Base-by-base conservation (phyloP, 2,113 vertebrate genomes). In the Dicerorhinus sumatrensis region DNA sequence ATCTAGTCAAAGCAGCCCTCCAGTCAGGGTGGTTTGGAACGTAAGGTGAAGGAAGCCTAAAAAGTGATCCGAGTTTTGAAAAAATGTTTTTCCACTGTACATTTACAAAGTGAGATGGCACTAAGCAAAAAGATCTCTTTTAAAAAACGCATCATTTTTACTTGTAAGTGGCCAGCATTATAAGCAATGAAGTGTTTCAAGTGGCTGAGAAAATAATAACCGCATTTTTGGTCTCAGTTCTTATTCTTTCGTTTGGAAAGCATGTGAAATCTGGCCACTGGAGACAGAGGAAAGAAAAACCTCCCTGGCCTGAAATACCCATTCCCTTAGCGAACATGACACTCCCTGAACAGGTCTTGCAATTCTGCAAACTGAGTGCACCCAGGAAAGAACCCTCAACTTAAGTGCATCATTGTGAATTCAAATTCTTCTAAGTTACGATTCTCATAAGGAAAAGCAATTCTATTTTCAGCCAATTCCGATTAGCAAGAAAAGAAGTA, bases 361-460 rank as follows among this genome's bases (percentile, higher is more conserved):
- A 18, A 33, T 27, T 58, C 89, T 33, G 89, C 63, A 97, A 97
- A 91, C 1, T 54, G 33, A 83, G 33, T 89, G 54, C 79, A 11
- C 54, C 58, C n/a, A 87, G 33, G 8, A 90, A 97, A 65, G 83
- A 97, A 82, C 23, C 42, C 8, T 63, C 92, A 89, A 73, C 25
- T 20, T 7, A 63, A 46, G 21, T 8, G n/a, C 11, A 82, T 67
- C 4, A 10, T 14, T 63, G 23, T 9, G 58, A 36, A 73, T 96
- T 95, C 58, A n/a, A 72, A 92, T 18, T 60, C 67, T 83, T 54
- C 75, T 48, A 69, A 77, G 29, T 62, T 70, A 75, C 3, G 48
- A 94, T 65, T n/a, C 54, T 83, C 39, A 20, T 3, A 79, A 60
- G 77, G 77, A 96, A 90, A 92, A 89, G 31, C 31, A 89, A 67